Evolutionary conservation across 1,140 invertebrate genomes (phyloP), one percentile per base, ranked within the genome.

Genomic region (Scaptomyza graminum): DNA sequence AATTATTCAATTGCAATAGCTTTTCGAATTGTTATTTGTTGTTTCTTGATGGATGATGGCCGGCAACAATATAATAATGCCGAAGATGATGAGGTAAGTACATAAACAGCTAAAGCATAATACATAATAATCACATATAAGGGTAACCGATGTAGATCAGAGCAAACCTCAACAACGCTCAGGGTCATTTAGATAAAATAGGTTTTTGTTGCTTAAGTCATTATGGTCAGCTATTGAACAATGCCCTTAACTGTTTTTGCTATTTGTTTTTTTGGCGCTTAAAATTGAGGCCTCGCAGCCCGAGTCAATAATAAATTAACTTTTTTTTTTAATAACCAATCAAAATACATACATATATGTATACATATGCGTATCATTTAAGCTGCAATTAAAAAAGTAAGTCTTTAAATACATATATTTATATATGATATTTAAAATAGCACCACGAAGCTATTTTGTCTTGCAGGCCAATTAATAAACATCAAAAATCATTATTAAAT

Each of bases 131-230:
- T 46, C 31, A 43, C 47, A 52, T n/a, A 67, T 49, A 49, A 34
- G 37, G 44, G 22, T 43, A 43, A 59, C 15, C n/a, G 28, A 28
- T 49, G 9, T 18, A 13, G 11, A 8, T 49, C 43, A 18, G 13
- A 63, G 39, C 46, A 54, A 25, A 49, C 18, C 9, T 4, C n/a
- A 31, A 13, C 5, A 41, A 13, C 5, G 3, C 63, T 59, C 83
- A 87, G 83, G 82, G 82, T 79, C 82, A 82, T 82, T 88, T 67
- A 51, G 78, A 82, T 87, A 74, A 76, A 84, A 84, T 84, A 49
- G 62, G 66, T 85, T 79, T 62, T 31, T 31, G 28, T 31, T 84
- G 81, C 80, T 72, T 54, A 64, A 72, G 71, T 66, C 80, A 84
- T 84, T 85, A 87, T 69, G 75, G 66, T 64, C 28, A 66, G 41